Conservation (phyloP, 2,888 invertebrate species). For the Caenorhabditis japonica region DNA sequence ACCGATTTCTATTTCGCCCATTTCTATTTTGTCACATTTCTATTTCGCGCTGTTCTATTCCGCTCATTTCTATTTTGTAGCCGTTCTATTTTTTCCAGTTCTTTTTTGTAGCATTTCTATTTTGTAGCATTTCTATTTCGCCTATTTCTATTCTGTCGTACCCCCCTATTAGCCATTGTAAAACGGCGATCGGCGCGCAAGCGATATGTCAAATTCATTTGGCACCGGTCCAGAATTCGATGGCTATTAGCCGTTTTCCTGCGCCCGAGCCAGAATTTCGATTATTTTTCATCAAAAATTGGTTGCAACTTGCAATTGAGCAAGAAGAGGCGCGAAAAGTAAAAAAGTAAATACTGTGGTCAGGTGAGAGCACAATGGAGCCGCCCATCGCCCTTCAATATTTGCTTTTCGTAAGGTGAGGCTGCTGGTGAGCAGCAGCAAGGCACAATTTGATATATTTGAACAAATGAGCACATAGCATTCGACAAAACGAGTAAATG, state of each 20-base stretch:
- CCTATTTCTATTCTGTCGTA: no score
- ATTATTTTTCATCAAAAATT: not conserved
- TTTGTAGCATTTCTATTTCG: no score
- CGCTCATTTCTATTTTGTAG: no score
- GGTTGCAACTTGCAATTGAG: not conserved
- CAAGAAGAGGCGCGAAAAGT: slow-evolving; percentile 23
- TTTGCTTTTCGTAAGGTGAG: slow-evolving; percentile 39
- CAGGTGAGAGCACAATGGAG: not conserved
- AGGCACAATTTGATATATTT: slow-evolving; percentile 39
- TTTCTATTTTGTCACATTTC: no score
- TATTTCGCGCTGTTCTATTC: no score
- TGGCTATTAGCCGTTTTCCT: not conserved
- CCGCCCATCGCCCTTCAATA: not conserved
- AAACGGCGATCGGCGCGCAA: no score
- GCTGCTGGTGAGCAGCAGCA: slow-evolving; percentile 8
- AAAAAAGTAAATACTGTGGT: slow-evolving; percentile 32
- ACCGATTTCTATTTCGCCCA: no score
- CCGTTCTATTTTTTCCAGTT: no score
- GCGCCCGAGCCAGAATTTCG: not conserved
- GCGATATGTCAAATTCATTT: no score
- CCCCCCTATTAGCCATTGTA: no score
- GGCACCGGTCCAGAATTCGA: no score
- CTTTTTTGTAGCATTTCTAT: no score
- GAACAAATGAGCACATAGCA: slow-evolving; percentile 19
- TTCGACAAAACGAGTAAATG: not conserved